Evolutionary conservation across 2,113 vertebrate genomes (phyloP).

Genomic region (Poeciliopsis retropinna): DNA sequence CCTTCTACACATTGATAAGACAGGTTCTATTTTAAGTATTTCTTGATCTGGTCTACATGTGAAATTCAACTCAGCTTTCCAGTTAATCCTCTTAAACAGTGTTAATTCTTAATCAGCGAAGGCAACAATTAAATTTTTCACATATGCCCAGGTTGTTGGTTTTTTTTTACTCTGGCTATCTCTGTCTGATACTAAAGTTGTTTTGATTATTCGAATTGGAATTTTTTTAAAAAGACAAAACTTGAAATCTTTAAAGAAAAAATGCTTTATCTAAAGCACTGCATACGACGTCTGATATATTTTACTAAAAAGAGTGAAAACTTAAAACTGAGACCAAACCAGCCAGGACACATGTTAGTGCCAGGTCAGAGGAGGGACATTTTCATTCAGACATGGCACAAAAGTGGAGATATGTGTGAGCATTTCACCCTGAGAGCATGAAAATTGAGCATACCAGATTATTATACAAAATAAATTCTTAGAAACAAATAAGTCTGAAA

Average conservation of each 20-base stretch:
- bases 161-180: too few species aligned
- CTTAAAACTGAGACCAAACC: neutral
- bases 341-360: neutral
- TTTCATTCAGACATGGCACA: constrained; percentile 7
- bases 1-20: too few species aligned
- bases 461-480: constrained; percentile 4
- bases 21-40: too few species aligned
- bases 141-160: too few species aligned
- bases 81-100: too few species aligned
- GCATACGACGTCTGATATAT: neutral
- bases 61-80: too few species aligned
- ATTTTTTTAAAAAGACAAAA: too few species aligned
- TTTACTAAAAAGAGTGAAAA: neutral
- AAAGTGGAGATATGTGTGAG: constrained; percentile 7
- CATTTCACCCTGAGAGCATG: constrained; percentile 67
- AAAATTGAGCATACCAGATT: constrained; percentile 27
- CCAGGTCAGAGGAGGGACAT: neutral
- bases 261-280: neutral
- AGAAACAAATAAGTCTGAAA: neutral
- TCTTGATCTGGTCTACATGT: too few species aligned
- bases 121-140: neutral
- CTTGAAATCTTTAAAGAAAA: neutral
- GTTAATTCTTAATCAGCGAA: neutral
- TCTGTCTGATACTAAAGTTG: too few species aligned
- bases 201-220: too few species aligned